Evolutionary conservation across 2,797 vertebrate genomes (phyloP), one percentile per base, ranked within the genome.

Genomic region (Galago senegalensis): DNA sequence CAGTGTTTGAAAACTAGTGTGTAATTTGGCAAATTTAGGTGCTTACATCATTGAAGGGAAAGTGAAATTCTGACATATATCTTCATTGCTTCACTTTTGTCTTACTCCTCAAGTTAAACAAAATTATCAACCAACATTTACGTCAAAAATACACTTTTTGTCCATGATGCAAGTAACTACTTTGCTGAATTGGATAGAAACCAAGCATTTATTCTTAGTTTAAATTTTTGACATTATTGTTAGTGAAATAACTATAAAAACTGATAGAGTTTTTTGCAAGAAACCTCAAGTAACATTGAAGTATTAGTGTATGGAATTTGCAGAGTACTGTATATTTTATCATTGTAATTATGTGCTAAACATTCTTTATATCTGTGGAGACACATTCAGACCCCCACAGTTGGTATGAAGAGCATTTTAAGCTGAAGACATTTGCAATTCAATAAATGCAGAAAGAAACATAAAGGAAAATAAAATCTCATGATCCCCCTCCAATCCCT

Each of bases 211-310:
- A 81, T 76, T 92, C 73, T 46, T 43, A 82, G 49, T 69, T 70
- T 61, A 61, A 77, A 76, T 53, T 58, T 75, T 31, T 65, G 31
- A 65, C 29, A 60, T 75, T 86, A 13, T 56, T 80, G 11, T 31
- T 84, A 31, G 16, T 72, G 14, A 88, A 92, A 67, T 80, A 69
- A 84, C 73, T 63, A 65, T 34, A 37, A 91, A 90, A 92, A 61
- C 27, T 61, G 21, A 43, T 27, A 56, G 69, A 76, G 37, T 7
- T 34, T 95, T 82, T 92, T 43, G 8, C 16, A 95, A 70, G 70
- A 69, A 79, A 63, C 63, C n/a, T 27, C 37, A 88, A 61, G 61
- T 63, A 46, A 87, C 23, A 34, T 60, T 29, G 1, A 77, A 83
- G n/a, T 70, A 23, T 69, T 23, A 25, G n/a, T 76, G 12, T 69